Conservation (phyloP, 2,797 vertebrate genomes). For the Cuniculus paca region DNA sequence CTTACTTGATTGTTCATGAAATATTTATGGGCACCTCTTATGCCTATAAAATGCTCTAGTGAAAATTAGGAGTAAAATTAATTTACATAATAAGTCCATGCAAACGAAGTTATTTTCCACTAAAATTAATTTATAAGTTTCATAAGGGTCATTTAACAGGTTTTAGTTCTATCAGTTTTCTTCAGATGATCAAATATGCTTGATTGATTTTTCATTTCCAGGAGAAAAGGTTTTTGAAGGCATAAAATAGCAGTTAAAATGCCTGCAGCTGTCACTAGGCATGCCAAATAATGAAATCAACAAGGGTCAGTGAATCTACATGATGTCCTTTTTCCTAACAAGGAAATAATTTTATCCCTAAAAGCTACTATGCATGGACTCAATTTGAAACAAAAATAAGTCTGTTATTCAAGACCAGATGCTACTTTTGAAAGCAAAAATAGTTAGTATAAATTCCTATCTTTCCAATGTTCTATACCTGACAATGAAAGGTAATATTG, state of each 20-base stretch:
- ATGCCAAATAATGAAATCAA: slow-evolving; percentile 55
- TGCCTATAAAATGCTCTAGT: slow-evolving; percentile 32
- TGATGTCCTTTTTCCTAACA: slow-evolving; percentile 36
- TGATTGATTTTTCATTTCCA: slow-evolving; percentile 67
- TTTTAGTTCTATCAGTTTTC: not conserved
- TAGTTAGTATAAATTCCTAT: not conserved
- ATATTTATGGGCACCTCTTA: slow-evolving; percentile 38
- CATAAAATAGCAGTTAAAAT: slow-evolving; percentile 65
- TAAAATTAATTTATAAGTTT: slow-evolving; percentile 52
- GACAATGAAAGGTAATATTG: not conserved
- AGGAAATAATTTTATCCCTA: slow-evolving; percentile 59
- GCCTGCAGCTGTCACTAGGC: not conserved
- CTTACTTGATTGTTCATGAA: slow-evolving; percentile 52
- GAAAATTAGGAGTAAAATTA: slow-evolving; percentile 18
- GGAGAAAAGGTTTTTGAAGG: slow-evolving; percentile 62
- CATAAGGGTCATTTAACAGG: not conserved
- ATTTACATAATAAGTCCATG: slow-evolving; percentile 54
- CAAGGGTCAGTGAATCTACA: not conserved
- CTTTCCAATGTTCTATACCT: not conserved
- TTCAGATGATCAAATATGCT: slow-evolving; percentile 1
- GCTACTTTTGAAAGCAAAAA: not conserved
- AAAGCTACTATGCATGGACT: slow-evolving; percentile 15
- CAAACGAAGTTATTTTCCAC: slow-evolving; percentile 31
- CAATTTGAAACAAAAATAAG: slow-evolving; percentile 48
- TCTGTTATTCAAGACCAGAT: slow-evolving; percentile 20